Evolutionary conservation across 2,797 vertebrate genomes (phyloP), one percentile per base, ranked within the genome.

Genomic region (Myiotriccus ornatus): DNA sequence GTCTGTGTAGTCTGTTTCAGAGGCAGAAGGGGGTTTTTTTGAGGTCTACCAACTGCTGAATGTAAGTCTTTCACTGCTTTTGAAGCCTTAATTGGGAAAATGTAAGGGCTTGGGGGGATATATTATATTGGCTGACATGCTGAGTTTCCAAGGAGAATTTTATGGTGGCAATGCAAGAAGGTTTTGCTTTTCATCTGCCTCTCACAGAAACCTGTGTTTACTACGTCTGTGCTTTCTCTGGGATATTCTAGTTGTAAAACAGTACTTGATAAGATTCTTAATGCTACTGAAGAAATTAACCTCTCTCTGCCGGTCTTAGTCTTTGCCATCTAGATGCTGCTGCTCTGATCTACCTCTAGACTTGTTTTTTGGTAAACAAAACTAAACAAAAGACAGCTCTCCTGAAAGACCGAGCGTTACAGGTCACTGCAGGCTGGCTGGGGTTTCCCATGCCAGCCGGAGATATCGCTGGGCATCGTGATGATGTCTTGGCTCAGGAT

Each of bases 401-500:
- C 17, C 60, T 74, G 43, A 74, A 57, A 70, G n/a, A 39, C 1
- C 20, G 10, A 13, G 7, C 13, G 8, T 19, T 18, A 18, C 39
- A 46, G 14, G 32, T 35, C 34, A 24, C 39, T 41, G 52, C 34
- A 67, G 50, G 43, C 28, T 75, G 37, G 28, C 37, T 85, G 73
- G 27, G 14, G 44, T 80, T 89, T 75, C 22, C 46, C 13, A 30
- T 1, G 6, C 24, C 3, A 12, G 18, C 16, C 32, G 23, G 46
- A 57, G 62, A 14, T 34, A 46, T 14, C 0, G 0, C 32, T 8
- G 3, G 32, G 24, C 35, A 34, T 35, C 2, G 0, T 1, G 1
- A 4, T 47, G 24, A 12, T 50, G n/a, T 50, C 47, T 67, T 4
- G 21, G 47, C 22, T 65, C n/a, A 55, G 9, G 56, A 57, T 52